phyloP scores from a whole-genome alignment of 1,140 invertebrate genomes.

The Temnothorax longispinosus region DNA sequence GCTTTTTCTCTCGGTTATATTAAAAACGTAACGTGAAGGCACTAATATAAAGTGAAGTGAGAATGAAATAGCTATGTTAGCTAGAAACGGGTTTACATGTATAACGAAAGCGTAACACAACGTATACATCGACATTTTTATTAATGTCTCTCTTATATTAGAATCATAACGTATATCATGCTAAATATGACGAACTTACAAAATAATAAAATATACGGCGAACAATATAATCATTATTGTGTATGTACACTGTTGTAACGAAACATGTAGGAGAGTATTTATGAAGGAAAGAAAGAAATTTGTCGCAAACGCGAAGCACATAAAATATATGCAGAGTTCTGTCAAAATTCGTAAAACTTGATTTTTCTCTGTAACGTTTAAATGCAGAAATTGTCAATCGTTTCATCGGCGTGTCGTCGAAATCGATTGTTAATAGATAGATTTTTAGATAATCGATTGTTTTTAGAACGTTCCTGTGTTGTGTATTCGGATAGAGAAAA shows the following conservation, averaged over 20 bases:
- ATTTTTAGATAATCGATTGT: background rate
- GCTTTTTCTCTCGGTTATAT: background rate
- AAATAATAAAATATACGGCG: conserved; percentile 39
- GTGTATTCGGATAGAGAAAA: conserved; percentile 25
- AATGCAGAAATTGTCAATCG: conserved; percentile 31
- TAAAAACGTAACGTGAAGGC: background rate
- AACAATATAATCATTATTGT: conserved; percentile 18
- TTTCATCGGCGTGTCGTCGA: background rate
- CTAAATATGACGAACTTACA: conserved; percentile 36
- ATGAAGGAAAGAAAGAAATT: conserved; percentile 12
- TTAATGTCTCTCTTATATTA: conserved; percentile 15
- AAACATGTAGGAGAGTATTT: background rate
- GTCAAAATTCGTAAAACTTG: background rate
- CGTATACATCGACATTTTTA: conserved; percentile 13
- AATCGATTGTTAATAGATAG: background rate
- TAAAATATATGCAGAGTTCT: conserved; percentile 5
- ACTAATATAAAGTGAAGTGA: conserved; percentile 23
- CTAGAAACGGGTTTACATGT: conserved; percentile 13
- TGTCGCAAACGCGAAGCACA: conserved; percentile 20
- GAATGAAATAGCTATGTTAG: background rate
- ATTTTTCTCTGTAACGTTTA: conserved; percentile 16
- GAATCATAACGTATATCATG: conserved; percentile 3
- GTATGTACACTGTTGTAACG: conserved; percentile 1
- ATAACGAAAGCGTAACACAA: conserved; percentile 56
- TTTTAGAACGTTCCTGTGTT: conserved; percentile 30